Evolutionary conservation across 2,113 vertebrate species (phyloP).

Genomic region (Petaurus breviceps): DNA sequence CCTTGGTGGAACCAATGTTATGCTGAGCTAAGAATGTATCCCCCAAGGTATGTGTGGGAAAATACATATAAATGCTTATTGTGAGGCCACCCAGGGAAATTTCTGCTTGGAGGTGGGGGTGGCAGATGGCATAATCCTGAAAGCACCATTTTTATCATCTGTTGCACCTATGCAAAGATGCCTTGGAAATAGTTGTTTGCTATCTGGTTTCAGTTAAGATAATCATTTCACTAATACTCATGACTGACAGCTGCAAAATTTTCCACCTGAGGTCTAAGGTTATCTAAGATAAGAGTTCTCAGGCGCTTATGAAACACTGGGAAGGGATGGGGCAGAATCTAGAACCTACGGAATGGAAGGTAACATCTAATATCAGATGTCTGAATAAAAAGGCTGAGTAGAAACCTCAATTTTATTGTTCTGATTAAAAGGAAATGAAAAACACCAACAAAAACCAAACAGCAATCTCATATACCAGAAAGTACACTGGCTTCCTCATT

Average conservation of each 20-base stretch:
- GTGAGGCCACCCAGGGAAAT: not conserved
- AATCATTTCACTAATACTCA: not conserved
- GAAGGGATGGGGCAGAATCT: not conserved
- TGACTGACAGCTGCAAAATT: accelerated
- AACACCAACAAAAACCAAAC: not conserved
- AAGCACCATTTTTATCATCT: not conserved
- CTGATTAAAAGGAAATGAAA: not conserved
- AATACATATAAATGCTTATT: too few relatives aligned
- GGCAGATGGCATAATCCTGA: too few relatives aligned
- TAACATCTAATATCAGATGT: not conserved
- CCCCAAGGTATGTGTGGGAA: not conserved
- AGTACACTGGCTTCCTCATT: not conserved
- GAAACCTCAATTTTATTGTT: not conserved
- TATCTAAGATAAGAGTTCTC: not conserved
- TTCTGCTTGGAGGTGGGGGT: not conserved
- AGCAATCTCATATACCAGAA: not conserved
- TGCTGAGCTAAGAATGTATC: too few relatives aligned
- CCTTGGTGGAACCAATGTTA: too few relatives aligned
- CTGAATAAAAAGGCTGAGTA: not conserved
- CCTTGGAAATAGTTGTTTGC: not conserved
- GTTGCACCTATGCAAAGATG: not conserved
- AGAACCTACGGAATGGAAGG: not conserved
- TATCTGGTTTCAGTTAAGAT: not conserved
- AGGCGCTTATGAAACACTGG: not conserved
- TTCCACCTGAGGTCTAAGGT: not conserved